Percentiles rank a stretch among this genome's conserved stretches.
Conservation (phyloP, 2,888 invertebrate species). For the Cenopis cana region DNA sequence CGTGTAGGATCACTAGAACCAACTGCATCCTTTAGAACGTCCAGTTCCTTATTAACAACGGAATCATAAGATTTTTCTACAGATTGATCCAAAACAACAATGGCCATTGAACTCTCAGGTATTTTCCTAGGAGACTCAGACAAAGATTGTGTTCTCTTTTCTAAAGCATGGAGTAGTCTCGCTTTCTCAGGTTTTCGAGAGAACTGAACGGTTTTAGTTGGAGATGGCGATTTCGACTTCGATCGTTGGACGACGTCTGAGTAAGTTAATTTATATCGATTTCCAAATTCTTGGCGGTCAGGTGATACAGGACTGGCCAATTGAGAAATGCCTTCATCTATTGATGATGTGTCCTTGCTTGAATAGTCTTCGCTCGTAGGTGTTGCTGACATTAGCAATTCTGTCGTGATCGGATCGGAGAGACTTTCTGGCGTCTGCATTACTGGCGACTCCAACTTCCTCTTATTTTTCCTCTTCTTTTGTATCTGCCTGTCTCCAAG, state of each 20-base stretch:
- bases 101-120: slow-evolving; percentile 65
- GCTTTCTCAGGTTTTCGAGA: slow-evolving; percentile 68
- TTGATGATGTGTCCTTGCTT: slow-evolving; percentile 71
- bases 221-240: slow-evolving; percentile 81
- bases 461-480: slow-evolving; percentile 74
- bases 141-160: slow-evolving; percentile 72
- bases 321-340: slow-evolving; percentile 80
- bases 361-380: slow-evolving; percentile 78
- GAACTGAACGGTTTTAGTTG: slow-evolving; percentile 63
- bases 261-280: slow-evolving; percentile 69
- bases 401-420: slow-evolving; percentile 80
- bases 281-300: slow-evolving; percentile 51
- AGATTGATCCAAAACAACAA: slow-evolving; percentile 72
- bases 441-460: slow-evolving; percentile 69
- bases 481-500: slow-evolving; percentile 70
- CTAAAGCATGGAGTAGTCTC: slow-evolving; percentile 68
- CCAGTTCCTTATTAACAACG: slow-evolving; percentile 86
- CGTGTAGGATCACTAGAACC: slow-evolving; percentile 82
- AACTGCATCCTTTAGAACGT: slow-evolving; percentile 85
- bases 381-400: slow-evolving; percentile 75
- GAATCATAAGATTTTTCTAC: slow-evolving; percentile 76
- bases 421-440: slow-evolving; percentile 76
- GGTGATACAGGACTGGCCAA: slow-evolving; percentile 63
- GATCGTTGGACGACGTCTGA: slow-evolving; percentile 81
- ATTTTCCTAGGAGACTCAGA: slow-evolving; percentile 59